These are phyloP conservation scores for Orestias chungarensis DNA, from an alignment of 2,797 vertebrate genomes.

Conservation along the genomic window DNA sequence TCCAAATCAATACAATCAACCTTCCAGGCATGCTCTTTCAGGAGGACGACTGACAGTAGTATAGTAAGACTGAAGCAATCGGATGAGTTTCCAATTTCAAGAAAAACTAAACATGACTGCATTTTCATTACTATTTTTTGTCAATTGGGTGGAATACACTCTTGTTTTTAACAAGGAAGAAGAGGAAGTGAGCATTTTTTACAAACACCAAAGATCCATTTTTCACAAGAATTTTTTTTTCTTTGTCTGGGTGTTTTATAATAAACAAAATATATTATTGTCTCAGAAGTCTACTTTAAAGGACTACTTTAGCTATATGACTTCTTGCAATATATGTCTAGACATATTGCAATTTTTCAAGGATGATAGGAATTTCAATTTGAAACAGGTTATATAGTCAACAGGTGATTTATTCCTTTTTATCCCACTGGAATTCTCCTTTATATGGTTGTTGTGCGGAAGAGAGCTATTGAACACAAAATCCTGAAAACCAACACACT, in stretches of 20 bases:
- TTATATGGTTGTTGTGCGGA: conserved; percentile 20
- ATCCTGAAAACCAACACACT: conserved; percentile 20
- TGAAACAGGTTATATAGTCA: not conserved
- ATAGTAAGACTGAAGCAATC: too few relatives aligned
- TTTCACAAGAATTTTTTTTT: not conserved
- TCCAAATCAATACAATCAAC: too few relatives aligned
- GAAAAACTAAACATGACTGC: too few relatives aligned
- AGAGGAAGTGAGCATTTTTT: not conserved
- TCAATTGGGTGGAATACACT: too few relatives aligned
- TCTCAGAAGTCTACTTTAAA: not conserved
- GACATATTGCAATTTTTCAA: too few relatives aligned
- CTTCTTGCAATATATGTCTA: not conserved
- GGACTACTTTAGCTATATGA: not conserved
- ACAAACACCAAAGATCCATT: not conserved
- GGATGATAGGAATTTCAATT: not conserved
- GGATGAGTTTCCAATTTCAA: too few relatives aligned
- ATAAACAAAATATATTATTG: not conserved
- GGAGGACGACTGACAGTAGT: too few relatives aligned
- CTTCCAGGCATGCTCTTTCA: too few relatives aligned
- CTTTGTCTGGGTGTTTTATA: not conserved
- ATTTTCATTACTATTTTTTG: too few relatives aligned
- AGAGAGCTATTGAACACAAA: conserved; percentile 23
- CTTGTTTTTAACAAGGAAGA: too few relatives aligned
- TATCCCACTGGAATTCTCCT: conserved; percentile 10
- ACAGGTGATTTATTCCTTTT: conserved; percentile 1